phyloP scores from a whole-genome alignment of 2,113 vertebrate species.

The Asarcornis scutulata region DNA sequence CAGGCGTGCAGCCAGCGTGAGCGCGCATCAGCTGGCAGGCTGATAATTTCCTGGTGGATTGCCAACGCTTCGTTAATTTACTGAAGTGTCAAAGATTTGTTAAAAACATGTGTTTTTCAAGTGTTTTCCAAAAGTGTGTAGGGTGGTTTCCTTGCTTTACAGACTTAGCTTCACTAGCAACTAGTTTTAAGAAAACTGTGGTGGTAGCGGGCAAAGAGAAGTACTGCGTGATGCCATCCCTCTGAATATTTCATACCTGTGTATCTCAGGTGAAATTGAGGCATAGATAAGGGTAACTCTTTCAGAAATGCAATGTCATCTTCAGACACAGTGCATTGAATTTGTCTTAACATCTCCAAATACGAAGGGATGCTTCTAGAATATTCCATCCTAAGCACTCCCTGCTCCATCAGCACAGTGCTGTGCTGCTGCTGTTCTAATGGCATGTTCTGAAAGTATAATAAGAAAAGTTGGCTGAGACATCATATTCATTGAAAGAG shows the following conservation, averaged over 20 bases:
- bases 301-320: neutral
- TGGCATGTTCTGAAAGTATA: neutral
- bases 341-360: neutral
- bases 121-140: neutral
- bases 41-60: neutral
- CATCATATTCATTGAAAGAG: neutral
- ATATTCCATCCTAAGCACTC: neutral
- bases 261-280: neutral
- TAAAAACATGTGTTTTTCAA: neutral
- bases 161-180: neutral
- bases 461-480: accelerated
- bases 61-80: neutral
- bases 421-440: neutral
- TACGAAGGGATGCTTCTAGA: neutral
- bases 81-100: neutral
- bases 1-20: neutral
- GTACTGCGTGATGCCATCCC: neutral
- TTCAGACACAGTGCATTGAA: neutral
- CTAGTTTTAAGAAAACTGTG: neutral
- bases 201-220: neutral
- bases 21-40: neutral
- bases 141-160: neutral
- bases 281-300: neutral
- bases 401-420: neutral
- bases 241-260: neutral